A percentile compares a stretch with the other conserved stretches of the same genome.
phyloP scores from a whole-genome alignment of 2,113 vertebrate species.

The Sinocyclocheilus anshuiensis region DNA sequence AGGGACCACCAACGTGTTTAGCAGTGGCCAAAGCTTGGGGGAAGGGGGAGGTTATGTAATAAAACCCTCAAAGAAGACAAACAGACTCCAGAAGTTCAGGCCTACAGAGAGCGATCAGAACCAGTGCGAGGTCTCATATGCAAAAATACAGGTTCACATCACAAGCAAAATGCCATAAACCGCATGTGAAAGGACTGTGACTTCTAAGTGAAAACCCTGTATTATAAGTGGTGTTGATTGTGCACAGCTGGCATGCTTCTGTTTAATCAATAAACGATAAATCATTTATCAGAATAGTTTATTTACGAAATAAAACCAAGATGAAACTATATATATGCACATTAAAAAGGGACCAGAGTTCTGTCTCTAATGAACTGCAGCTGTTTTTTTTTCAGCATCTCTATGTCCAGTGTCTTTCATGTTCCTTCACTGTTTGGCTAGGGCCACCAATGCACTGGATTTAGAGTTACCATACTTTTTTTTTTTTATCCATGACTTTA shows the following conservation, averaged over 20 bases:
- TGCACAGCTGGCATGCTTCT: neutral
- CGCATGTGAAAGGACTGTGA: neutral
- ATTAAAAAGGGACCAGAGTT: neutral
- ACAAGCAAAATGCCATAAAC: neutral
- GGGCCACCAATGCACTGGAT: neutral
- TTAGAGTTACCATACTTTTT: neutral
- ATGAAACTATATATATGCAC: neutral
- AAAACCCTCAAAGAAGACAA: neutral
- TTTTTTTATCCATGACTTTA: neutral
- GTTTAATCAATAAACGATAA: neutral
- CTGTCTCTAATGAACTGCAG: neutral
- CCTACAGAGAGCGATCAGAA: neutral
- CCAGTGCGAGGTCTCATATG: neutral
- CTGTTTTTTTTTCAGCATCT: no score
- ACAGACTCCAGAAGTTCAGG: constrained; percentile 7
- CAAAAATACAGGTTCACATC: neutral
- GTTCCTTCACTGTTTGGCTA: no score
- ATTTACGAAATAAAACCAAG: neutral
- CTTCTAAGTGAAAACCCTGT: neutral
- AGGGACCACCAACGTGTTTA: neutral
- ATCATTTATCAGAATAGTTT: neutral
- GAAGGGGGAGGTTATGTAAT: neutral
- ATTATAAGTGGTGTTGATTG: neutral
- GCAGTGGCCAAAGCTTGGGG: neutral
- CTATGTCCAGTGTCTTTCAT: no score